phyloP scores from a whole-genome alignment of 2,797 vertebrate genomes.

The Pagetopsis macropterus region DNA sequence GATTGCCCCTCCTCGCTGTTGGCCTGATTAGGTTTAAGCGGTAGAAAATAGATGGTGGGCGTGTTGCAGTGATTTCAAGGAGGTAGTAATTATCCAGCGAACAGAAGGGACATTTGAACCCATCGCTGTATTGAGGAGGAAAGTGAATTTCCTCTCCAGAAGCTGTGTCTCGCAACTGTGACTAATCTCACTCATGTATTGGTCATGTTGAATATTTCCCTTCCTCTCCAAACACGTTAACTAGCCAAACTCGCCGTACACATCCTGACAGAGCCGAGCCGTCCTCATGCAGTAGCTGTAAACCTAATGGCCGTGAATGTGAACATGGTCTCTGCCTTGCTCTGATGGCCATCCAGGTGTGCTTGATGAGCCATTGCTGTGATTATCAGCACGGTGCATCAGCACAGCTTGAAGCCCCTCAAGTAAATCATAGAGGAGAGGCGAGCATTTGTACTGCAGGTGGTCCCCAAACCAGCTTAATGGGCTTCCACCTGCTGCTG shows the following conservation, averaged over 20 bases:
- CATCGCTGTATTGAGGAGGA: slow-evolving; percentile 32
- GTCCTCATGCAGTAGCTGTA: slow-evolving; percentile 67
- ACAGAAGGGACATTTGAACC: slow-evolving; percentile 62
- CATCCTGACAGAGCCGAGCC: slow-evolving; percentile 17
- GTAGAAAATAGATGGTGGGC: slow-evolving; percentile 37
- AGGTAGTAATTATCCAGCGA: slow-evolving; percentile 58
- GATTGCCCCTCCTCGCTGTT: slow-evolving; percentile 33
- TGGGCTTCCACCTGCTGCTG: slow-evolving; percentile 78
- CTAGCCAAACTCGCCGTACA: slow-evolving; percentile 33
- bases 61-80: slow-evolving; percentile 45
- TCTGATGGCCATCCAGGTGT: slow-evolving; percentile 79
- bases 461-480: slow-evolving; percentile 78
- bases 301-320: slow-evolving; percentile 80
- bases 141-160: slow-evolving; percentile 51
- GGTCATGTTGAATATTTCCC: slow-evolving; percentile 51
- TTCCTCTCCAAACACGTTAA: slow-evolving; percentile 51
- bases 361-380: slow-evolving; percentile 82
- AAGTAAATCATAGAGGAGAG: slow-evolving; percentile 76
- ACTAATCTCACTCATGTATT: slow-evolving; percentile 64
- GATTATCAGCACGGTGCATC: slow-evolving; percentile 80
- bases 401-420: slow-evolving; percentile 77
- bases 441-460: slow-evolving; percentile 74
- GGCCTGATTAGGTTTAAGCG: slow-evolving; percentile 63
- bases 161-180: slow-evolving; percentile 40
- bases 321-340: slow-evolving; percentile 73